Evolutionary conservation across 2,113 vertebrate genomes (phyloP).

Genomic region (Heterotis niloticus): DNA sequence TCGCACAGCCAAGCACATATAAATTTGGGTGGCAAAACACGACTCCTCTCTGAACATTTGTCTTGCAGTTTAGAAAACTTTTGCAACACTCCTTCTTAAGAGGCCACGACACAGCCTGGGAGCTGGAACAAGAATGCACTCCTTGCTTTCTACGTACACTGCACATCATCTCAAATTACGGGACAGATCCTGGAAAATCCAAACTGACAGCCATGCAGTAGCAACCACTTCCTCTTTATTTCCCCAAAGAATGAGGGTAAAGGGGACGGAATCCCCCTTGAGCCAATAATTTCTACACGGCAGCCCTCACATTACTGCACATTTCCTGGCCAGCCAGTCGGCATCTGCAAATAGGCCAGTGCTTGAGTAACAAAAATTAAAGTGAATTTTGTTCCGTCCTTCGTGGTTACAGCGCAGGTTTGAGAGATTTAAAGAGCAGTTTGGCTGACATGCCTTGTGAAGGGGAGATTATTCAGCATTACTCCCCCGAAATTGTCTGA

Average conservation of each 20-base stretch:
- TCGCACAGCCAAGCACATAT: not conserved
- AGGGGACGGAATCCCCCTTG: not conserved
- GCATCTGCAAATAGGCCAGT: not conserved
- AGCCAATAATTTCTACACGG: slow-evolving; percentile 7
- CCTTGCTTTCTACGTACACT: not conserved
- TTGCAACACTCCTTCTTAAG: no score
- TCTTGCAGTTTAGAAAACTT: no score
- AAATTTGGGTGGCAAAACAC: no score
- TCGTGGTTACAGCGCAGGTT: not conserved
- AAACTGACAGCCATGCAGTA: slow-evolving; percentile 9
- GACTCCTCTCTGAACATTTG: no score
- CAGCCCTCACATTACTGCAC: not conserved
- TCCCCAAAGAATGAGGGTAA: not conserved
- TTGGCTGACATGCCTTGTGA: not conserved
- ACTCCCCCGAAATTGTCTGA: no score
- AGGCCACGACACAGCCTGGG: not conserved
- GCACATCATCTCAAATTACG: not conserved
- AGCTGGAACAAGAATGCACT: no score
- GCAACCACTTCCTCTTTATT: slow-evolving; percentile 14
- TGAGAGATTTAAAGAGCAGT: not conserved
- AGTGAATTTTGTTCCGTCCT: not conserved
- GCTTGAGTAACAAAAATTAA: no score
- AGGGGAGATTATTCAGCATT: not conserved
- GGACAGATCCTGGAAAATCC: not conserved
- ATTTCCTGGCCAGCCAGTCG: not conserved